Base-by-base conservation (phyloP, 2,113 vertebrate genomes). In the Sterna hirundo region DNA sequence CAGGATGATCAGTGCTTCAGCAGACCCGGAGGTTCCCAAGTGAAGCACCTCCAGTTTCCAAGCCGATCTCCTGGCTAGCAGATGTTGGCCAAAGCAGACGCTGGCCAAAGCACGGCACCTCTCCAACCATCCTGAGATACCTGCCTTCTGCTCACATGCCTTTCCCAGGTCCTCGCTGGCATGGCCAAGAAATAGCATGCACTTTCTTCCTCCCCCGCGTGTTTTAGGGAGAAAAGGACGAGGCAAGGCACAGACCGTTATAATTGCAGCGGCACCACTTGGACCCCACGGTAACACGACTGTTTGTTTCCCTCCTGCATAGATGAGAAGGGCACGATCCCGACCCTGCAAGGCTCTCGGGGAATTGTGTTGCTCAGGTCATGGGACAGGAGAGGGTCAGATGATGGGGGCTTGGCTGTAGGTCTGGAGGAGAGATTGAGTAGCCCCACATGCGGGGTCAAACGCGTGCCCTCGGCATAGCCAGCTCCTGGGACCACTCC, bases 61-160 rank as follows among this genome's bases (percentile, higher is more conserved):
- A 49, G 66, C 23, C 10, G 65, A 30, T 64, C 47, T 84, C 52
- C 40, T 79, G 93, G 54, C 60, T 34, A 18, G 49, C 54, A 94
- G 58, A 80, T 80, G 76, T 57, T 54, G 51, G 11, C 42, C 57
- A 12, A 89, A 71, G 74, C n/a, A 58, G 65, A 62, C 21, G 29
- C 6, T 55, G 49, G 27, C 23, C 12, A 30, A 66, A 60, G 69
- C 46, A 21, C 0, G 0, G 32, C 29, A 52, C 7, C 27, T 66
- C 54, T 80, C 46, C 69, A 55, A 5, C 51, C 70, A 15, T 22
- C 46, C 66, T 80, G 57, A 92, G 58, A 22, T 47, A 55, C 61
- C 65, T 79, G 10, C 14, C 36, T 84, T 11, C 60, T 49, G 26
- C 44, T 77, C 40, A 27, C 17, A 2, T 4, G 26, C 38, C 58